Conservation (phyloP, 2,797 vertebrate genomes). For the Tenualosa thibaudeaui region DNA sequence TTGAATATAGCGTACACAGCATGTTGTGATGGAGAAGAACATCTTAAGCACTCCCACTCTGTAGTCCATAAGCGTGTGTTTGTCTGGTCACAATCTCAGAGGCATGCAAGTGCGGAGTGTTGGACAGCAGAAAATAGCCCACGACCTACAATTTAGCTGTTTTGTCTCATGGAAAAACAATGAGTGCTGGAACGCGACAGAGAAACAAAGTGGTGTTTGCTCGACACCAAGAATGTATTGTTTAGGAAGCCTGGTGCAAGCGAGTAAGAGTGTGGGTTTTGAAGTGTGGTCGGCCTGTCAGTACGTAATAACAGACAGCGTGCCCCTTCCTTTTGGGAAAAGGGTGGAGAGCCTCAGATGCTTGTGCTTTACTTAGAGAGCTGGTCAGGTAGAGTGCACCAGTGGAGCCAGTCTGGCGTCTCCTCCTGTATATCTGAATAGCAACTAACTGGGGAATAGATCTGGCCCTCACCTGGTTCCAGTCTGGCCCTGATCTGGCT, state of each 20-base stretch:
- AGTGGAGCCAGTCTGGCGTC: not conserved
- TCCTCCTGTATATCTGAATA: not conserved
- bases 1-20: not conserved
- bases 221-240: conserved; percentile 37
- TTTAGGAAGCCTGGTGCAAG: conserved; percentile 30
- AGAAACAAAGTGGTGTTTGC: conserved; percentile 36
- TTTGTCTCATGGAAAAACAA: conserved; percentile 44
- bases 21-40: not conserved
- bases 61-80: conserved; percentile 2
- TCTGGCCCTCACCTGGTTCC: no score
- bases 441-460: not conserved
- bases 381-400: conserved; percentile 32
- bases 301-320: conserved; percentile 42
- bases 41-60: not conserved
- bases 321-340: conserved; percentile 21
- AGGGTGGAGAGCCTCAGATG: not conserved
- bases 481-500: no score
- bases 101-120: conserved; percentile 41
- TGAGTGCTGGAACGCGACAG: conserved; percentile 26
- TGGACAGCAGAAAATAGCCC: conserved; percentile 49
- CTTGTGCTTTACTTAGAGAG: not conserved
- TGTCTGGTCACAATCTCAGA: conserved; percentile 15
- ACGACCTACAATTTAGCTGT: conserved; percentile 48
- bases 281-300: not conserved
- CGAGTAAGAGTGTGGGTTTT: conserved; percentile 13